Conservation (phyloP, 2,797 vertebrate species). For the Phoxinus dragarum region DNA sequence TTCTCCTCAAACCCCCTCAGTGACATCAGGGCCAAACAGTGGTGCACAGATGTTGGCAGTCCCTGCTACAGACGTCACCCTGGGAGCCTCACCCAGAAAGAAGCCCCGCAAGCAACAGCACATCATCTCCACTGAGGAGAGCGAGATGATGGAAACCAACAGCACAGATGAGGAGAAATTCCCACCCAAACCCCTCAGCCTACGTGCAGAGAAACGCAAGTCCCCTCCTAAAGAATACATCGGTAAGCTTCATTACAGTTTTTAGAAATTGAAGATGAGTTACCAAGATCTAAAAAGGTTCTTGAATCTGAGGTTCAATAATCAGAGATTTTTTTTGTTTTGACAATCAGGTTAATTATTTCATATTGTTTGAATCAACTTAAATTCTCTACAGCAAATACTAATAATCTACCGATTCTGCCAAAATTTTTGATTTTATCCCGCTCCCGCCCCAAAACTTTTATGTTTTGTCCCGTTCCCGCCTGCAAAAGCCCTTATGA, state of each 20-base stretch:
- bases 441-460: no score
- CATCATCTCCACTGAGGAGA: constrained; percentile 96
- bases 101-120: constrained; percentile 99
- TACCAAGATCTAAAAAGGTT: background rate
- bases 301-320: background rate
- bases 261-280: background rate
- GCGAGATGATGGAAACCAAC: constrained; percentile 98
- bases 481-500: no score
- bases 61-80: constrained; percentile 84
- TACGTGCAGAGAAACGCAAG: constrained; percentile 91
- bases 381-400: background rate
- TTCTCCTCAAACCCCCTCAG: constrained; percentile 12
- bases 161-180: constrained; percentile 96
- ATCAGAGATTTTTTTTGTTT: background rate
- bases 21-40: constrained; percentile 49
- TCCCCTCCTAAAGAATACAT: constrained; percentile 97
- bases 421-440: no score
- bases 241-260: constrained; percentile 73
- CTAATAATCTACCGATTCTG: no score
- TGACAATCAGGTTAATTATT: background rate
- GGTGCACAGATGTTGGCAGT: constrained; percentile 79
- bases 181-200: constrained; percentile 83
- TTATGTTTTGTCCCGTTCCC: no score
- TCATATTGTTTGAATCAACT: background rate
- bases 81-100: constrained; percentile 95